These are phyloP conservation scores for Sarcoramphus papa DNA, from an alignment of 2,797 vertebrate genomes.

Conservation along the genomic window DNA sequence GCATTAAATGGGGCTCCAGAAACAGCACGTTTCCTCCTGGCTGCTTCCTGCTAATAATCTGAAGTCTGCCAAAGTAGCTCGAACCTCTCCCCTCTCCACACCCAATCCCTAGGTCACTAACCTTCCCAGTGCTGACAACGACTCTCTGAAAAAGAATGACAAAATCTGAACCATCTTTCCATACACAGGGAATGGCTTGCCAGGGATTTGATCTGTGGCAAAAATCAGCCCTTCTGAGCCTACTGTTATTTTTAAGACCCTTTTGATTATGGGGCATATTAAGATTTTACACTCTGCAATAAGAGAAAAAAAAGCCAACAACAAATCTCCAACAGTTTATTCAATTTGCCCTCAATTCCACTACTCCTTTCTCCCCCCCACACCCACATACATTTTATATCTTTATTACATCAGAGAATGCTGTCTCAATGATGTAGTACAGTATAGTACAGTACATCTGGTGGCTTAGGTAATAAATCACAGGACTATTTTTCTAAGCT, in stretches of 20 bases:
- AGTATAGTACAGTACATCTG: constrained; percentile 40
- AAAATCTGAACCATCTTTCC: constrained; percentile 52
- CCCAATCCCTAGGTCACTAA: constrained; percentile 65
- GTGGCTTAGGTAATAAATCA: constrained; percentile 48
- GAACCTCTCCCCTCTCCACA: constrained; percentile 63
- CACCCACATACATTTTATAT: constrained; percentile 44
- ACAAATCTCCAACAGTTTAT: neutral
- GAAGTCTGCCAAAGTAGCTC: constrained; percentile 51
- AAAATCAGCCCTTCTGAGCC: constrained; percentile 34
- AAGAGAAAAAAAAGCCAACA: neutral
- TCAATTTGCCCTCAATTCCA: constrained; percentile 33
- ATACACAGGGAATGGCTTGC: neutral
- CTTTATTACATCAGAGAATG: constrained; percentile 61
- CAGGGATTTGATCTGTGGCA: constrained; percentile 22
- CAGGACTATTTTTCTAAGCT: neutral
- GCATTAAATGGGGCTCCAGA: neutral
- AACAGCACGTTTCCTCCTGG: constrained; percentile 30
- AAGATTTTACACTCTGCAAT: neutral
- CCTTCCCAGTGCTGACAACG: constrained; percentile 49
- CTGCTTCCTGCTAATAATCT: constrained; percentile 33
- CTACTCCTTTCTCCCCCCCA: neutral
- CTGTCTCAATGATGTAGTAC: constrained; percentile 32
- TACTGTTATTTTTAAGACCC: constrained; percentile 4
- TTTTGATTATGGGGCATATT: neutral
- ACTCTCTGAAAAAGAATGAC: constrained; percentile 56